phyloP scores from a whole-genome alignment of 2,888 invertebrate genomes.

The Caenorhabditis uteleia region DNA sequence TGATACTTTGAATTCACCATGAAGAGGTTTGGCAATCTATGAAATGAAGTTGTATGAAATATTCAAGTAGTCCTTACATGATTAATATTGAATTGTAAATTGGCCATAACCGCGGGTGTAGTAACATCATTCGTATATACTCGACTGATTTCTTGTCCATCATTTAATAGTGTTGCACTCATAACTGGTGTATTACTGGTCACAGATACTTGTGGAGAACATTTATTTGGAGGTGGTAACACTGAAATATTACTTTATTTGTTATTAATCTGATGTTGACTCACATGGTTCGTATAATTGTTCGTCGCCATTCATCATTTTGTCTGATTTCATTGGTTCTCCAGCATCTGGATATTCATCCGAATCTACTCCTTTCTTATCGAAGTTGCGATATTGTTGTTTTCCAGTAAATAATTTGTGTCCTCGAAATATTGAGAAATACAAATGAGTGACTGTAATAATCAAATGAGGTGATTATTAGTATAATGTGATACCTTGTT shows the following conservation, averaged over 20 bases:
- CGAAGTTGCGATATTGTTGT: constrained; percentile 26
- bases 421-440: constrained; percentile 42
- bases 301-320: constrained; percentile 3
- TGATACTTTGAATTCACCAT: constrained; percentile 36
- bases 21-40: constrained; percentile 41
- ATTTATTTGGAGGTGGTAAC: constrained; percentile 3
- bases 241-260: constrained; percentile 5
- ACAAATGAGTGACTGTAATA: constrained; percentile 31
- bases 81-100: constrained; percentile 36
- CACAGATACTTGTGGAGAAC: not conserved
- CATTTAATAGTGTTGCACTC: constrained; percentile 29
- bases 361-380: constrained; percentile 3
- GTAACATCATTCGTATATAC: not conserved
- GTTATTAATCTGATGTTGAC: constrained; percentile 2
- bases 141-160: not conserved
- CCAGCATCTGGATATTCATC: not conserved
- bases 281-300: constrained; percentile 3
- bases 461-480: not conserved
- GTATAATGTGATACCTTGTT: not conserved
- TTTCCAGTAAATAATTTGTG: constrained; percentile 42
- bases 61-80: constrained; percentile 11
- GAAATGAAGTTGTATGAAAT: not conserved
- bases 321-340: not conserved
- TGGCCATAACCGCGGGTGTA: constrained; percentile 22
- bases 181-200: constrained; percentile 23